Base-by-base conservation (phyloP, 2,888 invertebrate species). In the Panopea generosa region DNA sequence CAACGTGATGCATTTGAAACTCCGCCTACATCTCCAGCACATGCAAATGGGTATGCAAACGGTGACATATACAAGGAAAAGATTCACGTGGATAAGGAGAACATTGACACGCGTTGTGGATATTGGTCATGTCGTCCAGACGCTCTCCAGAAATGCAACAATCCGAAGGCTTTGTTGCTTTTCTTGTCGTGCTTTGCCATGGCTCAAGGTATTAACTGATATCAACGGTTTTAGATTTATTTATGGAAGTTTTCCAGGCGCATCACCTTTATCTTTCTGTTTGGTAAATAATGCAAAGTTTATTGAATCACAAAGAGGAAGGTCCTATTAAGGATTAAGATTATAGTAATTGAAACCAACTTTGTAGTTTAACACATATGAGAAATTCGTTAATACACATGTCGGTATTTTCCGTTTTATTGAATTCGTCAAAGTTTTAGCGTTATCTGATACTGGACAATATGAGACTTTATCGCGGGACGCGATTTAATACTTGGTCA, bases 141-240 rank as follows among this genome's bases (percentile, higher is more conserved):
- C 52, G 77, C 82, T 40, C 74, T 90, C 38, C 88, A 87, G 71
- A 62, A 70, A 22, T 84, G 86, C 73, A 89, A 90, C 77, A 88
- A 88, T 29, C 89, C 90, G 0, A 87, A 85, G 65, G 81, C 77
- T 27, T 65, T 89, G 14, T 76, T 90, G n/a, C 73, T 86, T 56
- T 89, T 89, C 52, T 69, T 91, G 24, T 85, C 86, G 18, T 76
- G 74, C 45, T 89, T 88, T 59, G 83, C 87, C 14, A 80, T 89
- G 72, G 81, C 87, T 11, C 85, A 90, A 83, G 90, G 91, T 90
- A 77, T 55, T 14, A 14, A 7, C 7, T 40, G 9, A 40, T 7
- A 40, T 16, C 16, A 40, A 16, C 16, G 7, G 40, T 16, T 40
- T 11, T 40, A 40, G 40, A 40, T 7, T 11, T 40, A 11, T 40